Base-by-base conservation (phyloP, 92 coral and sea anemone genomes). In the Nematostella vectensis region DNA sequence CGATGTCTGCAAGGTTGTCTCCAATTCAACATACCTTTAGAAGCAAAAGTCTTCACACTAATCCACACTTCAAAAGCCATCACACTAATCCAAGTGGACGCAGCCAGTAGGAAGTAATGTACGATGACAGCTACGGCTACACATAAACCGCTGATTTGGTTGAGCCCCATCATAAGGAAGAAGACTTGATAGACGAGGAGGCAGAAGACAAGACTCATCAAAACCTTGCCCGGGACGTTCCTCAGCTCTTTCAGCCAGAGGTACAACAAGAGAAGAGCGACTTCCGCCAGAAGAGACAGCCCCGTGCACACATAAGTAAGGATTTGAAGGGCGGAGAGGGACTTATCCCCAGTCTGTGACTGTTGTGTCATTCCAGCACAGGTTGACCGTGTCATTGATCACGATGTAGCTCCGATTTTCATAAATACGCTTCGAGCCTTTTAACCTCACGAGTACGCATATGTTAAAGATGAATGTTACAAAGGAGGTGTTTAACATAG, bases 21-120 rank as follows among this genome's bases (percentile, higher is more conserved):
- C n/a, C n/a, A n/a, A n/a, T n/a, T n/a, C 6, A 13, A 38, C 70
- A 45, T 62, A 71, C 70, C 29, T 47, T 55, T 62, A 19, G 3
- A 12, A 4, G 56, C 78, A 63, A 71, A 71, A 4, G 78, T 71
- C 27, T 54, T 71, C 78, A 67, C 54, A 9, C n/a, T n/a, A n/a
- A n/a, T n/a, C n/a, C n/a, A n/a, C n/a, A 63, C 78, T 36, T 62
- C 64, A 29, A 17, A 47, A 43, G 70, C 54, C 71, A 71, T 71
- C 29, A 62, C 63, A 33, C 64, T 55, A 70, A 71, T 71, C 78
- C 78, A 71, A 42, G 78, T 58, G 48, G 62, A 71, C 17, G 63
- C 37, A 21, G 65, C 45, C 15, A 71, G 61, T 22, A 71, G 11
- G 49, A 67, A 59, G 58, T 40, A 42, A 51, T 71, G 78, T 23